Percentiles rank a stretch among this genome's conserved stretches.
Evolutionary conservation across 2,113 vertebrate genomes (phyloP).

Genomic region (Caloenas nicobarica): DNA sequence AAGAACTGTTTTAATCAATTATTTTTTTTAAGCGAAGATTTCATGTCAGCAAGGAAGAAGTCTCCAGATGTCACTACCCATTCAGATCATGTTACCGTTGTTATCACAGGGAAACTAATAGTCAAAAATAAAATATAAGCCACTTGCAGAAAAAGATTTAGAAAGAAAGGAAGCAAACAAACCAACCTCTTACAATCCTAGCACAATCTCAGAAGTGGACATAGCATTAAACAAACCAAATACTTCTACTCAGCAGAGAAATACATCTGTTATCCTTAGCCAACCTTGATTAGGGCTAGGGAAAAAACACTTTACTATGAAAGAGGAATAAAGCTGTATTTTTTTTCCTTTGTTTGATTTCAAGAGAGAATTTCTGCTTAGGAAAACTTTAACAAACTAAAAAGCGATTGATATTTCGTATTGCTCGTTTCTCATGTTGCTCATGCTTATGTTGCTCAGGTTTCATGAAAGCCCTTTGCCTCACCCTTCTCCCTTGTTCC

Average conservation of each 20-base stretch:
- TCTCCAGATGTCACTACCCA: not conserved
- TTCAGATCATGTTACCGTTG: slow-evolving; percentile 43
- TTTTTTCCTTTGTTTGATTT: not conserved
- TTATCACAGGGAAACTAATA: not conserved
- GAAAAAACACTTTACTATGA: not conserved
- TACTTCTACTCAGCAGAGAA: not conserved
- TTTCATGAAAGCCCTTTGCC: not conserved
- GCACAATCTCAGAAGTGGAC: not conserved
- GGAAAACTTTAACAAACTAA: not conserved
- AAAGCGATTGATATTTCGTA: not conserved
- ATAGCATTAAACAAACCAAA: slow-evolving; percentile 22
- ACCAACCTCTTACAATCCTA: slow-evolving; percentile 19
- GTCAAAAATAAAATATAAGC: not conserved
- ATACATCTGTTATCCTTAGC: not conserved
- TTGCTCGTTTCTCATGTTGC: not conserved
- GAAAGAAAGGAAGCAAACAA: not conserved
- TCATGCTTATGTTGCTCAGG: not conserved
- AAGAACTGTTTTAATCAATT: slow-evolving; percentile 65
- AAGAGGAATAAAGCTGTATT: not conserved
- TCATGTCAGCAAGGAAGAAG: slow-evolving; percentile 28
- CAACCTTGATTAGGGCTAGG: not conserved
- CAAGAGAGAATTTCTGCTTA: not conserved
- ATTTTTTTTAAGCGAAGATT: slow-evolving; percentile 38
- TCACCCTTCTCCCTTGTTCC: not conserved
- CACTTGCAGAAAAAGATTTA: not conserved